Conservation (phyloP, 2,113 vertebrate genomes). For the Telmatochromis bifrenatus region DNA sequence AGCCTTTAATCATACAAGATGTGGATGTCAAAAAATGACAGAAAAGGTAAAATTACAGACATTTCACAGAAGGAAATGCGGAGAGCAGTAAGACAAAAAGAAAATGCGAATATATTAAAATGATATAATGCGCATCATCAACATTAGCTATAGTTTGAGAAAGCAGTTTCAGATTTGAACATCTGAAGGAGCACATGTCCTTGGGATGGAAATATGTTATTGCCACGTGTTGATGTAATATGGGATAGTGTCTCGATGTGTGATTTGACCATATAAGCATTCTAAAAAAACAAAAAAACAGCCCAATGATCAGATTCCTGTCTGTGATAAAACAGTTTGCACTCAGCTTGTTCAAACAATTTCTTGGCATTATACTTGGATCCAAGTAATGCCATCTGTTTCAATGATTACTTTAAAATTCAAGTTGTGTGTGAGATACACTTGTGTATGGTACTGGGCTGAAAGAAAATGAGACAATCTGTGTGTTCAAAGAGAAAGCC, state of each 20-base stretch:
- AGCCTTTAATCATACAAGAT: background rate
- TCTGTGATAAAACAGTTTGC: background rate
- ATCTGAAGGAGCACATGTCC: background rate
- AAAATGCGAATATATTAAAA: background rate
- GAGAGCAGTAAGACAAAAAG: background rate
- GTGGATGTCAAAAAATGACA: background rate
- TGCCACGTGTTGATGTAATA: background rate
- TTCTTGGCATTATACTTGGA: background rate
- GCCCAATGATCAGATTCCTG: background rate
- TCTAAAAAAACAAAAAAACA: background rate
- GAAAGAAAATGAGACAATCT: background rate
- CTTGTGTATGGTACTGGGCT: background rate
- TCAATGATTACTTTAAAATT: constrained; percentile 12
- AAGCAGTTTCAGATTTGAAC: background rate
- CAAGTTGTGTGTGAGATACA: background rate
- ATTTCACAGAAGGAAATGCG: background rate
- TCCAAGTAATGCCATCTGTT: constrained; percentile 27
- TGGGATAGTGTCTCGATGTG: background rate
- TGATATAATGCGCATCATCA: background rate
- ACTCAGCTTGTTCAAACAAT: background rate
- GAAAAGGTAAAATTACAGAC: background rate
- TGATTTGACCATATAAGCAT: background rate
- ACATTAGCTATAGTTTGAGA: background rate
- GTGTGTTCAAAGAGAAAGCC: background rate
- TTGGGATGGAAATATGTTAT: background rate